Evolutionary conservation across 1,140 invertebrate genomes (phyloP), one percentile per base, ranked within the genome.

Genomic region (Lepidurus couesii): DNA sequence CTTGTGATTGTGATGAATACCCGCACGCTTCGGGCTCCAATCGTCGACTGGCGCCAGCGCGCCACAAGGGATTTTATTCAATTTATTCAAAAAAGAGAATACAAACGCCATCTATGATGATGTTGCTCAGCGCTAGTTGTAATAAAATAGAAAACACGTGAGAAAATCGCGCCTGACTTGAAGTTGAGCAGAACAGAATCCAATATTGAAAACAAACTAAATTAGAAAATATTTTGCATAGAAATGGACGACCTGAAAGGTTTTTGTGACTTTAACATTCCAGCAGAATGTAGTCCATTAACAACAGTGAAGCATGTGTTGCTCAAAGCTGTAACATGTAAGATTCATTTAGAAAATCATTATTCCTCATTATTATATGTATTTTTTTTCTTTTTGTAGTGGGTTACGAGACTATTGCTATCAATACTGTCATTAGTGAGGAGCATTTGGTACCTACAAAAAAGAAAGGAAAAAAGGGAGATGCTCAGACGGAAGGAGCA

Each of bases 401-500:
- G 77, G 86, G 86, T 76, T 88, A 85, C 76, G 82, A 82, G 79
- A 86, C 85, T 8, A 80, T 87, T 24, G 86, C 84, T 65, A 80
- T 88, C 74, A 87, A 88, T 82, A 84, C 84, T 78, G 82, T 82
- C 75, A 44, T 87, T 34, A 84, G 87, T 80, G 86, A 87, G 79
- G 82, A 43, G 76, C 80, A 83, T 77, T 84, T 87, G 77, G 82
- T 84, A 44, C 79, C 75, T 21, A 84, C 84, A 7, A 87, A 86
- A 75, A 84, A 84, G 77, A 85, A 83, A 75, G 86, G 86, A 42
- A 87, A 85, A 45, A 79, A 79, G 43, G 77, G 82, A 79, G 74
- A 79, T 76, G 80, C 78, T 26, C 45, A 65, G 78, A 21, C 43
- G 10, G 44, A 73, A 73, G 44, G 75, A 0, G 73, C 73, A 65